These are phyloP conservation scores for Microtus oregoni DNA, from an alignment of 2,113 vertebrate genomes.

Conservation along the genomic window DNA sequence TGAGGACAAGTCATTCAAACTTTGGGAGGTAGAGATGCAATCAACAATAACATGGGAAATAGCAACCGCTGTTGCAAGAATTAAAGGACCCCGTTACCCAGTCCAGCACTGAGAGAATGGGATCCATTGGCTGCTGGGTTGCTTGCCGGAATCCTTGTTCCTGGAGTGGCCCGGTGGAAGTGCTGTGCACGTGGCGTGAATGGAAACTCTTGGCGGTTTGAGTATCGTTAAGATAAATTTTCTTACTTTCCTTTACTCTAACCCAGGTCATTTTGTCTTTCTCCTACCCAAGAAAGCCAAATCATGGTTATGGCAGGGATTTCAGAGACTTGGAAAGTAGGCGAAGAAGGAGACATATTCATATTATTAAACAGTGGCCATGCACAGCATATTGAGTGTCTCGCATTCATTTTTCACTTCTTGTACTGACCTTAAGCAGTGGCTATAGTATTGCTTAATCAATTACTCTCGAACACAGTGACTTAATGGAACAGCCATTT, in stretches of 20 bases:
- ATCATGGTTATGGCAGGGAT: conserved; percentile 1
- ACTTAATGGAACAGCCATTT: background rate
- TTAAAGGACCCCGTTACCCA: background rate
- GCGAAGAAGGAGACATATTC: conserved; percentile 4
- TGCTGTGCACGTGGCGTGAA: rapidly evolving
- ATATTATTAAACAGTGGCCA: background rate
- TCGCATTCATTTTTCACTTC: background rate
- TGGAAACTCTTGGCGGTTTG: background rate
- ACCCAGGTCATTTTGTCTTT: background rate
- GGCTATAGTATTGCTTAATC: background rate
- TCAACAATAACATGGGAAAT: conserved; percentile 18
- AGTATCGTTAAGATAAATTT: conserved; percentile 4
- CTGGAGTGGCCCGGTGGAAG: background rate
- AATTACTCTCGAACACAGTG: background rate
- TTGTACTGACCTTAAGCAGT: background rate
- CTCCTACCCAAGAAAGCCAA: background rate
- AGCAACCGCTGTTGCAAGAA: background rate
- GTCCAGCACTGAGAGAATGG: background rate
- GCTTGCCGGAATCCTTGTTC: background rate
- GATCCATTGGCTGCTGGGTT: background rate
- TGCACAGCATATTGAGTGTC: background rate
- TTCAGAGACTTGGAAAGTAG: background rate
- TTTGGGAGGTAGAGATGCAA: conserved; percentile 5
- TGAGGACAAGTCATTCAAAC: conserved; percentile 3
- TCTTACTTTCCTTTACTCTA: background rate